A percentile compares a stretch with the other conserved stretches of the same genome.
These are phyloP conservation scores for Actinia tenebrosa DNA, from an alignment of 64 coral and sea anemone genomes.

Conservation along the genomic window DNA sequence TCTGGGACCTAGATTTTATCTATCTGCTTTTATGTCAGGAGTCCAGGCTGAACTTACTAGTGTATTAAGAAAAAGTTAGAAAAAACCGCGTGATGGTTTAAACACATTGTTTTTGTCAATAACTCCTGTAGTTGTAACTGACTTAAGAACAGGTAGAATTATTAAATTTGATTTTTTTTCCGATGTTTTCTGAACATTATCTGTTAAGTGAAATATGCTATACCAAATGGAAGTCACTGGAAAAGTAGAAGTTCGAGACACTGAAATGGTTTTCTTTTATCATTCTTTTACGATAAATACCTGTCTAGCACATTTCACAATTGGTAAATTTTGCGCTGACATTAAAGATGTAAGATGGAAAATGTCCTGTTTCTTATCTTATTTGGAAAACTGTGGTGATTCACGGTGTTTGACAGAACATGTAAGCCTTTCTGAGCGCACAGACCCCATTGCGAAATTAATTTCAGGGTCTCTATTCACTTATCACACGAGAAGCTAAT, in stretches of 20 bases:
- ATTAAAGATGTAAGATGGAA: not conserved
- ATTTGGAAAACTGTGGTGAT: conserved; percentile 11
- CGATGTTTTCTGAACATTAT: not conserved
- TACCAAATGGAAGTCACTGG: too few species aligned
- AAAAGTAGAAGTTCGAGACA: not conserved
- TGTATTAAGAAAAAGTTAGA: not conserved
- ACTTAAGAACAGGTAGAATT: too few species aligned
- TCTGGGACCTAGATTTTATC: not conserved
- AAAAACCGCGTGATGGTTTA: not conserved
- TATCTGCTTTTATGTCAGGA: not conserved
- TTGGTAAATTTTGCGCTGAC: not conserved
- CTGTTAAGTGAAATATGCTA: too few species aligned
- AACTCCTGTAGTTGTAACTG: too few species aligned
- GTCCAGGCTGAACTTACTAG: too few species aligned
- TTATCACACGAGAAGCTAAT: conserved; percentile 14
- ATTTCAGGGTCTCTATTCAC: not conserved
- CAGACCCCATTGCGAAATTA: not conserved
- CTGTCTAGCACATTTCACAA: not conserved
- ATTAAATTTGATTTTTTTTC: not conserved
- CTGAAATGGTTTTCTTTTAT: not conserved
- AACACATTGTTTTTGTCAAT: not conserved
- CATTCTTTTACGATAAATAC: not conserved
- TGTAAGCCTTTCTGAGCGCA: conserved; percentile 3
- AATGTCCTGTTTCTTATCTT: conserved; percentile 18
- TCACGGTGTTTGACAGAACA: conserved; percentile 4